These are phyloP conservation scores for Tetramorium bicarinatum DNA, from an alignment of 2,888 invertebrate species.

Conservation along the genomic window DNA sequence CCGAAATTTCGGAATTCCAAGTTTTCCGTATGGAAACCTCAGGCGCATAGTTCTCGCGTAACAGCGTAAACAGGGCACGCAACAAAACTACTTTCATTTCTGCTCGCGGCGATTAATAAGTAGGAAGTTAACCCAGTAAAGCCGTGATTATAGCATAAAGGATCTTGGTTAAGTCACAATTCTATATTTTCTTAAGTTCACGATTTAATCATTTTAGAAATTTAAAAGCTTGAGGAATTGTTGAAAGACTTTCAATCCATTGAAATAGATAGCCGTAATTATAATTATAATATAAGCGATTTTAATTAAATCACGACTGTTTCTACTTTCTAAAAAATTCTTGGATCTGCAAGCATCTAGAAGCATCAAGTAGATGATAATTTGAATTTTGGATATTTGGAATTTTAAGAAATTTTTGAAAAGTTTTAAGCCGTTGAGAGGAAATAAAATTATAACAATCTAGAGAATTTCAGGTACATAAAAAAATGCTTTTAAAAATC, in stretches of 20 bases:
- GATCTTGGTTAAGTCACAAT: constrained; percentile 1
- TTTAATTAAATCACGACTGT: background rate
- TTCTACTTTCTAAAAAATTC: background rate
- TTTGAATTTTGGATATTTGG: background rate
- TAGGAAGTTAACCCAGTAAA: constrained; percentile 52
- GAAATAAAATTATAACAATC: background rate
- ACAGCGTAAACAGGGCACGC: constrained; percentile 36
- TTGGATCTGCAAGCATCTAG: too few relatives aligned
- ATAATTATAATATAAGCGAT: background rate
- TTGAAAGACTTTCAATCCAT: background rate
- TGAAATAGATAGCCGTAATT: background rate
- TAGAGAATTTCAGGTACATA: background rate
- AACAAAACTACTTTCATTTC: constrained; percentile 58
- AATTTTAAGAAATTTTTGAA: background rate
- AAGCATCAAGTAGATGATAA: background rate
- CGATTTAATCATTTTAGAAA: background rate
- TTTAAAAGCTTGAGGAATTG: background rate
- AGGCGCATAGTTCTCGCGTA: constrained; percentile 41
- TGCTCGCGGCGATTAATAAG: constrained; percentile 55
- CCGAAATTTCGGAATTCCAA: background rate
- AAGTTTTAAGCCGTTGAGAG: background rate
- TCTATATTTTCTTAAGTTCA: background rate
- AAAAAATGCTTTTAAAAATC: background rate
- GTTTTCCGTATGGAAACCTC: constrained; percentile 8
- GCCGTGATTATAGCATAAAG: background rate